These are phyloP conservation scores for Bellardia bayeri DNA, from an alignment of 2,888 invertebrate species.

Conservation along the genomic window DNA sequence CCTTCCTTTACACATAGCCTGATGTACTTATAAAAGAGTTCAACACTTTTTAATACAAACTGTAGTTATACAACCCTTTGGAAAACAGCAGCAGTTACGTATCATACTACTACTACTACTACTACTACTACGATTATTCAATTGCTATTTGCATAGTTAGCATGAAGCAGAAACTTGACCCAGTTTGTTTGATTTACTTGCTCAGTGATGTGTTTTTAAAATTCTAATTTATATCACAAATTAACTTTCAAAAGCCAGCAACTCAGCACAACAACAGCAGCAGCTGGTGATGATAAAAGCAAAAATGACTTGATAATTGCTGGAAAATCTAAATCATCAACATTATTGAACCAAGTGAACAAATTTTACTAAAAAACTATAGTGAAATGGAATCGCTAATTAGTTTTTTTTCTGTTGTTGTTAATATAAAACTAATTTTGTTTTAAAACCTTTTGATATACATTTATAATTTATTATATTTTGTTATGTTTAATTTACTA, in stretches of 20 bases:
- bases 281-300: not conserved
- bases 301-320: conserved; percentile 17
- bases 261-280: not conserved
- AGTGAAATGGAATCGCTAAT: not conserved
- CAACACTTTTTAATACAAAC: not conserved
- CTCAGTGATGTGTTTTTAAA: conserved; percentile 63
- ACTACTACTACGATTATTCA: not conserved
- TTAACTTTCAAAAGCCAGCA: conserved; percentile 42
- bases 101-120: not conserved
- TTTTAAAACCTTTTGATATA: no score
- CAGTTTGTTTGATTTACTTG: conserved; percentile 74
- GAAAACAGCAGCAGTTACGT: not conserved
- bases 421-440: not conserved
- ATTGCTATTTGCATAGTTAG: conserved; percentile 31
- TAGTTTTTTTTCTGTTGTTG: not conserved
- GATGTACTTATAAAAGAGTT: not conserved
- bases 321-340: conserved; percentile 7
- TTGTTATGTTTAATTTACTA: not conserved
- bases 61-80: not conserved
- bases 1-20: not conserved
- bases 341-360: conserved; percentile 13
- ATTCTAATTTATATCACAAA: conserved; percentile 64
- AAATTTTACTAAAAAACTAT: not conserved
- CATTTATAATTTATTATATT: not conserved
- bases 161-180: conserved; percentile 71